Evolutionary conservation across 2,888 invertebrate genomes (phyloP).

Genomic region (Elmis aenea): DNA sequence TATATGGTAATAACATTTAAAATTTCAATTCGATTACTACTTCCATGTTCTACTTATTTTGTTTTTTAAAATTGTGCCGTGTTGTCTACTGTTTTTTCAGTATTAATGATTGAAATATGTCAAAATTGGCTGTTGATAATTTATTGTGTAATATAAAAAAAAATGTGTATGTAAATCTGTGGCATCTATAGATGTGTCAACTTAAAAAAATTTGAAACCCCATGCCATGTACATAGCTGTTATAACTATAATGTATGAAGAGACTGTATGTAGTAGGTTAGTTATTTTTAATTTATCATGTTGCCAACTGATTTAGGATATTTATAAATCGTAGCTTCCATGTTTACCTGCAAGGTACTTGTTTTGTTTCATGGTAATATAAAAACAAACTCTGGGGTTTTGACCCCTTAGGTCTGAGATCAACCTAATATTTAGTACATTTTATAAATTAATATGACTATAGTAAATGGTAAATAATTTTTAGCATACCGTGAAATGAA

Average conservation of each 20-base stretch:
- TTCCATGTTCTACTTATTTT: conserved; percentile 11
- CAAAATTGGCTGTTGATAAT: conserved; percentile 22
- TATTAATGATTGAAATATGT: conserved; percentile 14
- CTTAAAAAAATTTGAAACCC: conserved; percentile 16
- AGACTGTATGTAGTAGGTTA: conserved; percentile 32
- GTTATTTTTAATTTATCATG: conserved; percentile 19
- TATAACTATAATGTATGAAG: conserved; percentile 30
- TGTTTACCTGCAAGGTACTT: conserved; percentile 18
- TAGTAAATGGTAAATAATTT: too few relatives aligned
- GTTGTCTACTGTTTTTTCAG: conserved; percentile 7
- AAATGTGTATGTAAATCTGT: conserved; percentile 1
- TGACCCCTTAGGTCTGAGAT: too few relatives aligned
- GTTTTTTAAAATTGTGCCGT: conserved; percentile 6
- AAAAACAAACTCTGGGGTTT: too few relatives aligned
- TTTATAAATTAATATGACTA: too few relatives aligned
- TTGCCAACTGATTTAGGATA: conserved; percentile 18
- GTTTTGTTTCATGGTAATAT: neutral
- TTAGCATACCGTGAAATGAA: too few relatives aligned
- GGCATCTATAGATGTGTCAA: conserved; percentile 13
- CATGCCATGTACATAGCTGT: conserved; percentile 28
- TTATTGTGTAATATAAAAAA: conserved; percentile 16
- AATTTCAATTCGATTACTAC: too few relatives aligned
- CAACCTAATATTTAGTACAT: too few relatives aligned
- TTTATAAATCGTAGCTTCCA: conserved; percentile 19
- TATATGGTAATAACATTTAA: too few relatives aligned